Base-by-base conservation (phyloP, 2,797 vertebrate genomes). In the Streptopelia turtur region DNA sequence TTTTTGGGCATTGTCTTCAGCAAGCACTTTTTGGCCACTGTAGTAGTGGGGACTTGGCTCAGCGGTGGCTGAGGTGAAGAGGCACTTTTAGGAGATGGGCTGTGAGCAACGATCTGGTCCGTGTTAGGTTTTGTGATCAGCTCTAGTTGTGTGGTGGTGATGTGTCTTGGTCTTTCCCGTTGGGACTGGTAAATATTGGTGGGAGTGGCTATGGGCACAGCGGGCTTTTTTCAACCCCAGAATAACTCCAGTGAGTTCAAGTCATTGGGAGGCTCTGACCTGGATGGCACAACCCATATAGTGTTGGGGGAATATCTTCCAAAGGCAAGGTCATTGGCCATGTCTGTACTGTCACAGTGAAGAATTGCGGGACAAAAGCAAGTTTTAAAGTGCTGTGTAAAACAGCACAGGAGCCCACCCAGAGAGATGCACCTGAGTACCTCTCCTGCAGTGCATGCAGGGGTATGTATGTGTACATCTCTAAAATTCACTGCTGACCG, bases 401-500 rank as follows among this genome's bases (percentile, higher is more conserved):
- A 79, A 39, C 23, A 21, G 16, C 39, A 66, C 1, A 0, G 25
- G 47, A 93, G 64, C 17, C 7, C 4, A 79, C 47, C 35, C 21
- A 37, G 74, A 60, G 55, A 56, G 52, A 35, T 55, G 27, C 31
- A 56, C 52, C 59, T 39, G 17, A 3, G 3, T 2, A 2, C 30
- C 33, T 64, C 47, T 69, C 53, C 83, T 43, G 66, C 56, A 53
- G 28, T 28, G 37, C 22, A 6, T 63, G 57, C 68, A 22, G 10
- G 49, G 35, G 35, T 53, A 22, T 43, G 53, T 59, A 37, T 64
- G 49, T 81, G 30, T 78, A 35, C 37, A 17, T 57, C 78, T 61
- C 80, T 83, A 24, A 72, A 80, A 87, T 87, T 92, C 74, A 52
- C 37, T 90, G 91, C 86, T 85, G 60, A 78, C 50, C 75, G 17